Evolutionary conservation across 2,888 invertebrate genomes (phyloP).

Genomic region (Oeneis ivallda): DNA sequence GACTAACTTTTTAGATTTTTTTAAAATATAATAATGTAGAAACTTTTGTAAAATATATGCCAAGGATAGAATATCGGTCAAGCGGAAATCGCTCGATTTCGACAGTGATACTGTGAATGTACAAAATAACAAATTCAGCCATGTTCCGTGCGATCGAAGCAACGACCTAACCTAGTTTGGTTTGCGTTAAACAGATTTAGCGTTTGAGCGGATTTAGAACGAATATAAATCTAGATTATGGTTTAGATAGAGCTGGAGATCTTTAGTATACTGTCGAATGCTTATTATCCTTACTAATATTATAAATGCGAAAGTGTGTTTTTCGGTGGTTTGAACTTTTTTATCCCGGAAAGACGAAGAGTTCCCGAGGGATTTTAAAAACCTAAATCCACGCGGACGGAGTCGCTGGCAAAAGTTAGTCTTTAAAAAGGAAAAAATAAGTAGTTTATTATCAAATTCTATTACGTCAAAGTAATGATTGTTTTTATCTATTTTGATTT

Average conservation of each 20-base stretch:
- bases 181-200: slow-evolving; percentile 14
- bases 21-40: no score
- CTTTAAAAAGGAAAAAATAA: no score
- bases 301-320: no score
- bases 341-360: no score
- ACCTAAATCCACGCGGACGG: no score
- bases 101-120: neutral
- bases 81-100: neutral
- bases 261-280: neutral
- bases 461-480: slow-evolving; percentile 11
- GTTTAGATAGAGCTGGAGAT: neutral
- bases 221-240: slow-evolving; percentile 16
- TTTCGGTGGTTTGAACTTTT: no score
- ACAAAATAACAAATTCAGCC: neutral
- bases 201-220: slow-evolving; percentile 17
- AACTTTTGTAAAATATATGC: neutral
- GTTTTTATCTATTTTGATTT: neutral
- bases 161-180: slow-evolving; percentile 25
- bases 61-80: neutral
- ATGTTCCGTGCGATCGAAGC: slow-evolving; percentile 4
- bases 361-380: no score
- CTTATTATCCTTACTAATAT: no score
- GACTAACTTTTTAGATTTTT: no score
- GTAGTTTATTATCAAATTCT: neutral
- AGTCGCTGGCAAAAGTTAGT: no score